A percentile compares a stretch with the other conserved stretches of the same genome.
Evolutionary conservation across 2,113 vertebrate species (phyloP).

Genomic region (Loxodonta africana): DNA sequence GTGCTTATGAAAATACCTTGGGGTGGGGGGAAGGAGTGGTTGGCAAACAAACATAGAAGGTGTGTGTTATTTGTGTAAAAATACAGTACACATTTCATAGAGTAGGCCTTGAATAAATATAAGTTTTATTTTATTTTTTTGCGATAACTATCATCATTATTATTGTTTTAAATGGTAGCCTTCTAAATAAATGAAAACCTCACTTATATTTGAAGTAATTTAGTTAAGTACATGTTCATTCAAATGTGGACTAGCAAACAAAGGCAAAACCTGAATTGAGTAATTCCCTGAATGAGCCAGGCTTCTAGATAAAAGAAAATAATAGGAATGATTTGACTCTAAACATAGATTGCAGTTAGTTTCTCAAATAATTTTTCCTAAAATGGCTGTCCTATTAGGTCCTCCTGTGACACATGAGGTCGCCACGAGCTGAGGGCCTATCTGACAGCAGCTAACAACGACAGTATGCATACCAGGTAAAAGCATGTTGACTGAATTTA

Average conservation of each 20-base stretch:
- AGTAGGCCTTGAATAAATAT: not conserved
- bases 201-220: not conserved
- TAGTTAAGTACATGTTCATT: not conserved
- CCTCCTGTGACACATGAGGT: not conserved
- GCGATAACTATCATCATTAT: not conserved
- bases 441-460: too few species aligned
- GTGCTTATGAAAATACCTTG: too few species aligned
- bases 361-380: not conserved
- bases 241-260: not conserved
- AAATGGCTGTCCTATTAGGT: not conserved
- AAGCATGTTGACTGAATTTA: not conserved
- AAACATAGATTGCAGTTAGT: not conserved
- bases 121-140: not conserved
- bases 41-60: too few species aligned
- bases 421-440: too few species aligned
- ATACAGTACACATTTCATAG: not conserved
- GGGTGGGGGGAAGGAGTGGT: too few species aligned
- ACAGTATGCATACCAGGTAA: not conserved
- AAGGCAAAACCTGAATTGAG: not conserved
- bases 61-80: too few species aligned
- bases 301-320: not conserved
- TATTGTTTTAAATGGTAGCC: not conserved
- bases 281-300: not conserved
- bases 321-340: not conserved
- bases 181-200: not conserved